Evolutionary conservation across 2,113 vertebrate species (phyloP).

Genomic region (Alouatta palliata): DNA sequence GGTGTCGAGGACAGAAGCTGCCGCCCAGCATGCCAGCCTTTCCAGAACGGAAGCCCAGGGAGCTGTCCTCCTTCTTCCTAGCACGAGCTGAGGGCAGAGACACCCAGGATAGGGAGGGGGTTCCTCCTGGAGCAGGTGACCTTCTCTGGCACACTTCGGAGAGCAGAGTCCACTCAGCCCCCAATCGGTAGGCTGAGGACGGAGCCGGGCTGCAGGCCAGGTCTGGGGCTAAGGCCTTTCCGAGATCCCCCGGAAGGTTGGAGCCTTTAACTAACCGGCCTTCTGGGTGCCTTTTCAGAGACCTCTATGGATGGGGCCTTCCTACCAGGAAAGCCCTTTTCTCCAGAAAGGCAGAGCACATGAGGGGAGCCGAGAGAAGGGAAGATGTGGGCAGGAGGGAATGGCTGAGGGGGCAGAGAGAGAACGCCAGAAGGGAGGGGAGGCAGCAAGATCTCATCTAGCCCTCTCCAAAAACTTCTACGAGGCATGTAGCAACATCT

Average conservation of each 20-base stretch:
- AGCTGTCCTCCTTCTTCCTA: conserved; percentile 35
- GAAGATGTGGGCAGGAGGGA: background rate
- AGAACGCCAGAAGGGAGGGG: background rate
- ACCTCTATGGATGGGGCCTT: background rate
- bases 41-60: conserved; percentile 16
- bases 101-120: background rate
- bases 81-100: background rate
- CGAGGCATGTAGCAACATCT: background rate
- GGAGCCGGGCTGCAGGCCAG: background rate
- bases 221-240: background rate
- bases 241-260: background rate
- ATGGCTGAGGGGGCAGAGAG: background rate
- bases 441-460: fast-evolving
- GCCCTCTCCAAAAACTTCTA: background rate
- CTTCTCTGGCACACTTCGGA: conserved; percentile 27
- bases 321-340: background rate
- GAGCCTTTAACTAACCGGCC: background rate
- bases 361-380: background rate
- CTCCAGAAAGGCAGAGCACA: background rate
- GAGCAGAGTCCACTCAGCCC: background rate
- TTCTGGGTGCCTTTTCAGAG: background rate
- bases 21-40: background rate
- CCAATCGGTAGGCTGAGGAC: fast-evolving
- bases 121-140: background rate
- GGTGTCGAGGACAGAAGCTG: background rate